A percentile compares a stretch with the other conserved stretches of the same genome.
phyloP scores from a whole-genome alignment of 2,113 vertebrate genomes.

The Aix galericulata region DNA sequence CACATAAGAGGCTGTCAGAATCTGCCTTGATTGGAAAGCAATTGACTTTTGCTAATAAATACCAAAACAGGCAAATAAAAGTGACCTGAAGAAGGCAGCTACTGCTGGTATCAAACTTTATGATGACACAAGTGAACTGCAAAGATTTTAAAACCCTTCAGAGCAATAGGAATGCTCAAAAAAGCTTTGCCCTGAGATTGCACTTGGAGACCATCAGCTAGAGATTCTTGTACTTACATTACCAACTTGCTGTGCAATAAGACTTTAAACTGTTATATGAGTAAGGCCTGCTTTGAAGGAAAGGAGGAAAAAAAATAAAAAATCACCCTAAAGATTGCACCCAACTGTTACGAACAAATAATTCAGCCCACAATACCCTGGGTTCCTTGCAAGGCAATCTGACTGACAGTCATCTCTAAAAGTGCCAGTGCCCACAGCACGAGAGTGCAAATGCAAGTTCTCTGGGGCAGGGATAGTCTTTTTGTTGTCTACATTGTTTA shows the following conservation, averaged over 20 bases:
- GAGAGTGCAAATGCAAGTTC: background rate
- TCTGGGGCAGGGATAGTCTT: background rate
- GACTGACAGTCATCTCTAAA: background rate
- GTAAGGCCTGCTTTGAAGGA: background rate
- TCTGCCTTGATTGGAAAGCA: slow-evolving; percentile 70
- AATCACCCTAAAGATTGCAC: background rate
- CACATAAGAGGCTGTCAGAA: slow-evolving; percentile 74
- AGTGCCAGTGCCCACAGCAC: background rate
- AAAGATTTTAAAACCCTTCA: background rate
- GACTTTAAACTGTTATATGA: background rate
- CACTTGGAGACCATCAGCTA: background rate
- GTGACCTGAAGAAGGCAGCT: slow-evolving; percentile 60
- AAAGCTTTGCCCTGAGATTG: background rate
- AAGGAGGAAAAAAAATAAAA: background rate
- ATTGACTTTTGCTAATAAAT: slow-evolving; percentile 75
- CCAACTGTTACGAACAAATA: background rate
- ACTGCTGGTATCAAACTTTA: slow-evolving; percentile 22
- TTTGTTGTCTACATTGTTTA: background rate
- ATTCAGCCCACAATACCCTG: background rate
- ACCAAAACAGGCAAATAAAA: slow-evolving; percentile 52
- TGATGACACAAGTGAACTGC: background rate
- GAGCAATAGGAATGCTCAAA: background rate
- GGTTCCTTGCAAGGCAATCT: background rate
- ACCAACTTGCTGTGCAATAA: background rate
- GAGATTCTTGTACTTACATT: background rate